Evolutionary conservation across 2,797 vertebrate species (phyloP).

Genomic region (Danionella dracula): DNA sequence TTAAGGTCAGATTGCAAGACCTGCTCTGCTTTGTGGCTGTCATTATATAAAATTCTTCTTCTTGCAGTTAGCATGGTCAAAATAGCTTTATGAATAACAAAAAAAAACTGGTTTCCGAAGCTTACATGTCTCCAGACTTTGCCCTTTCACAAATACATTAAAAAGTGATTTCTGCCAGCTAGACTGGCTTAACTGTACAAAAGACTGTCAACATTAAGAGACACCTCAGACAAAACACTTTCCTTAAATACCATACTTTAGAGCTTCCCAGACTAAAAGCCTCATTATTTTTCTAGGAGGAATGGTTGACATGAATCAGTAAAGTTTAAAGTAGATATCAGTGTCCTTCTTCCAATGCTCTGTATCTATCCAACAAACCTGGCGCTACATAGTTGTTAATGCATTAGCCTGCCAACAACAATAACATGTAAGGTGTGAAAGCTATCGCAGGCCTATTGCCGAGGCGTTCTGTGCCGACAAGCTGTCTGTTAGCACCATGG

Average conservation of each 20-base stretch:
- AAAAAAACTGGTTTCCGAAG: neutral
- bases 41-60: no score
- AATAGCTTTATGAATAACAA: no score
- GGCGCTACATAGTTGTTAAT: conserved; percentile 45
- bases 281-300: neutral
- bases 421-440: conserved; percentile 52
- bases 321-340: conserved; percentile 36
- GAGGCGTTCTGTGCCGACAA: conserved; percentile 32
- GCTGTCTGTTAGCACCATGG: conserved; percentile 33
- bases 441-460: conserved; percentile 29
- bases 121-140: no score
- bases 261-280: conserved; percentile 22
- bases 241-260: conserved; percentile 29
- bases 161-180: conserved; percentile 8
- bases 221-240: conserved; percentile 32
- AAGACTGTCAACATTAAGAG: conserved; percentile 32
- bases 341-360: conserved; percentile 22
- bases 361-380: conserved; percentile 34
- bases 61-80: no score
- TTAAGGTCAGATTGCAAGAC: no score
- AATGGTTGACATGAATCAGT: neutral
- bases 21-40: no score
- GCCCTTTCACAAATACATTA: no score
- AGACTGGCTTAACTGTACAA: conserved; percentile 24
- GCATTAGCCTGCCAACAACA: conserved; percentile 50